Evolutionary conservation across 1,140 invertebrate genomes (phyloP).

Genomic region (Stegodyphus dumicola): DNA sequence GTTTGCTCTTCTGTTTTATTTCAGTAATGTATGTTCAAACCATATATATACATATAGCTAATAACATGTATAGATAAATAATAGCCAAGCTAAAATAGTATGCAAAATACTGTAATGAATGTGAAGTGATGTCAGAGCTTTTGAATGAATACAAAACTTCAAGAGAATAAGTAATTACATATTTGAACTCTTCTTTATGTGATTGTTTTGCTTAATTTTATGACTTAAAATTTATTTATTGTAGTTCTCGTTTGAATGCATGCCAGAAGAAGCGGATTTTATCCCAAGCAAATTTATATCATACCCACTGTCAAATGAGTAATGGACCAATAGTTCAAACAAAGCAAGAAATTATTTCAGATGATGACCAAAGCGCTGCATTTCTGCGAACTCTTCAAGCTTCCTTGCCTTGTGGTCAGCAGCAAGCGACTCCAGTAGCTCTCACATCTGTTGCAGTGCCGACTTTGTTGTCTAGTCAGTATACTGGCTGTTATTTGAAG

Average conservation of each 20-base stretch:
- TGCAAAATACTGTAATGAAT: too few relatives aligned
- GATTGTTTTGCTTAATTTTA: too few relatives aligned
- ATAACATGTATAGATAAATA: too few relatives aligned
- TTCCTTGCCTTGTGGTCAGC: conserved; percentile 7
- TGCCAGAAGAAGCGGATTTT: conserved; percentile 38
- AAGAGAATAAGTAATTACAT: too few relatives aligned
- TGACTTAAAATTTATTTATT: too few relatives aligned
- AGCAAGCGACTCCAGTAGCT: conserved; percentile 18
- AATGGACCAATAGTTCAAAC: conserved; percentile 42
- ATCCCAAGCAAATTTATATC: conserved; percentile 29
- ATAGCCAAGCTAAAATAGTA: too few relatives aligned
- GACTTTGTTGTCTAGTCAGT: conserved; percentile 10
- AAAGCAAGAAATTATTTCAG: conserved; percentile 54
- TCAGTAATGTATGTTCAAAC: too few relatives aligned
- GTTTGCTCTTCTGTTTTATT: too few relatives aligned
- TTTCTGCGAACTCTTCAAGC: background rate
- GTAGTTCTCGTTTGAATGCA: background rate
- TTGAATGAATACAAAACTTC: too few relatives aligned
- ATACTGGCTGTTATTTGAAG: conserved; percentile 21
- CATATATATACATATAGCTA: too few relatives aligned
- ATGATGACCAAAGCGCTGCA: conserved; percentile 28
- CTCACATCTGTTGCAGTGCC: conserved; percentile 24
- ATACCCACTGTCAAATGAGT: conserved; percentile 14
- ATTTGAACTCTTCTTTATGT: too few relatives aligned
- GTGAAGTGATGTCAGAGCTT: too few relatives aligned